Evolutionary conservation across 2,113 vertebrate species (phyloP).

Genomic region (Nannospalax galili): DNA sequence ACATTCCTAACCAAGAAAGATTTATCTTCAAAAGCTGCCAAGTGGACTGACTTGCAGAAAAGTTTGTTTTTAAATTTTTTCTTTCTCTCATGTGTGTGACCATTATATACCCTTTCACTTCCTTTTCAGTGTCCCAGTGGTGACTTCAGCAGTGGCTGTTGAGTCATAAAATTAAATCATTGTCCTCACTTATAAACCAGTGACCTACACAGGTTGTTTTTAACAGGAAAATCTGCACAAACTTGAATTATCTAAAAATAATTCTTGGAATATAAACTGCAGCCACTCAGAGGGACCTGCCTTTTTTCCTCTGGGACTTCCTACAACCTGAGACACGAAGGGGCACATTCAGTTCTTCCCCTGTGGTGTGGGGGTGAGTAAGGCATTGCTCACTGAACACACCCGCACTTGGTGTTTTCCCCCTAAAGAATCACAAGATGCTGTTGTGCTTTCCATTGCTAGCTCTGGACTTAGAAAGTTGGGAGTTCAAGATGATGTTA

Average conservation of each 20-base stretch:
- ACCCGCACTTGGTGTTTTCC: not conserved
- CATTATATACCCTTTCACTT: not conserved
- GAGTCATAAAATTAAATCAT: slow-evolving; percentile 47
- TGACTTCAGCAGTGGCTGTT: not conserved
- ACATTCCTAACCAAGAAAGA: slow-evolving; percentile 41
- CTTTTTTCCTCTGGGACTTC: slow-evolving; percentile 11
- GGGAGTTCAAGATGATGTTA: slow-evolving; percentile 40
- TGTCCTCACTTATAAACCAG: slow-evolving; percentile 53
- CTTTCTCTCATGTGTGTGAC: not conserved
- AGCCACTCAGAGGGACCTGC: not conserved
- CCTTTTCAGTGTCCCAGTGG: not conserved
- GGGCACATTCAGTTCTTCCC: not conserved
- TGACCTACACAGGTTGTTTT: not conserved
- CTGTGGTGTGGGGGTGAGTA: not conserved
- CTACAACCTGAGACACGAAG: not conserved
- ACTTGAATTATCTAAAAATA: slow-evolving; percentile 47
- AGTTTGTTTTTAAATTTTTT: not conserved
- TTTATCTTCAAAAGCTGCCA: slow-evolving; percentile 5
- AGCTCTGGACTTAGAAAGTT: not conserved
- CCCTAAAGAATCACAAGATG: not conserved
- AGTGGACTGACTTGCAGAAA: not conserved
- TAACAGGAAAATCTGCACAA: slow-evolving; percentile 39
- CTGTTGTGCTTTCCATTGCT: not conserved
- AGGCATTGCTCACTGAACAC: not conserved
- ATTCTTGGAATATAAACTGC: slow-evolving; percentile 35